phyloP scores from a whole-genome alignment of 2,888 invertebrate genomes.

The Eupithecia subfuscata region DNA sequence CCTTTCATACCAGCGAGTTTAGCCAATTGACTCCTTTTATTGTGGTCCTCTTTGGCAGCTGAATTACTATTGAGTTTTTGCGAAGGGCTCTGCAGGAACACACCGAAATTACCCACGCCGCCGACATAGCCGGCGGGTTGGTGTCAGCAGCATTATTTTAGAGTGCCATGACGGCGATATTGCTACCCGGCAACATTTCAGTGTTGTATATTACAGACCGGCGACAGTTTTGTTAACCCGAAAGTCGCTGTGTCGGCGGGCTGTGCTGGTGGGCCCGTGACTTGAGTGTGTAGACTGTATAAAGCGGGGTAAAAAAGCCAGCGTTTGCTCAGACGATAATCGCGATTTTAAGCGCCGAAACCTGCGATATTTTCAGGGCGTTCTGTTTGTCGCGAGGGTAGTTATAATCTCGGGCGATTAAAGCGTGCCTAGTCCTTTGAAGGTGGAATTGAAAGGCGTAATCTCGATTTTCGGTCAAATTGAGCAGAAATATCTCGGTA shows the following conservation, averaged over 20 bases:
- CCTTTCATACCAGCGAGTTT: background rate
- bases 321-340: constrained; percentile 57
- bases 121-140: background rate
- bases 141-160: background rate
- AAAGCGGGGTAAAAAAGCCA: background rate
- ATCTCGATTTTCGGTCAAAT: background rate
- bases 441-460: background rate
- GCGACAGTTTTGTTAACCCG: background rate
- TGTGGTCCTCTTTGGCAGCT: constrained; percentile 39
- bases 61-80: constrained; percentile 42
- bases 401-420: constrained; percentile 29
- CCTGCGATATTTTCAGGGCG: constrained; percentile 49
- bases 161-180: background rate
- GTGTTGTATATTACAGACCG: background rate
- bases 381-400: constrained; percentile 40
- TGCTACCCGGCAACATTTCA: background rate
- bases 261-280: background rate
- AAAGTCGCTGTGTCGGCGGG: background rate
- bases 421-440: constrained; percentile 7
- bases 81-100: constrained; percentile 24
- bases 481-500: background rate
- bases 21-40: constrained; percentile 25
- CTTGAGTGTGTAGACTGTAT: background rate
- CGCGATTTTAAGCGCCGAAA: constrained; percentile 54
- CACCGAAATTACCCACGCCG: background rate